Base-by-base conservation (phyloP, 1,140 invertebrate genomes). In the Ceratosolen solmsi region DNA sequence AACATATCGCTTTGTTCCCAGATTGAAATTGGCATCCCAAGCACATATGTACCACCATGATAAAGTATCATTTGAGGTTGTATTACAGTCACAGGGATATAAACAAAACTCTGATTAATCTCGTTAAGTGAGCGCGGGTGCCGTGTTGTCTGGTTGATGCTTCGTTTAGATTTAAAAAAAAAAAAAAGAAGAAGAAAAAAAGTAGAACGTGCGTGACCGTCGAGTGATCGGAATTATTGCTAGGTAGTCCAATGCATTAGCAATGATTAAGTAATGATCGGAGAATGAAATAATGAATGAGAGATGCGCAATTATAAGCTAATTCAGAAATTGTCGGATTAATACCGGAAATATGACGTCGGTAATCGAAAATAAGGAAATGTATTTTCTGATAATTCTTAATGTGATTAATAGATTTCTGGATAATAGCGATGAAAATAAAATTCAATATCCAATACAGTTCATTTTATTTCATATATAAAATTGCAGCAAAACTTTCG, bases 61-160 rank as follows among this genome's bases (percentile, higher is more conserved):
- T n/a, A 46, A 46, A 13, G 5, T 15, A 27, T 25, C 56, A 13
- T 8, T 60, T 2, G 2, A 9, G n/a, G 13, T 11, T 60, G 25
- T 15, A 60, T 30, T 4, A 11, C 56, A 9, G 56, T 9, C 41
- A 46, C 41, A 5, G 41, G 41, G 41, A 46, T 15, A 54, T 22
- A 54, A 54, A 54, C 11, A 54, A 54, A 22, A 22, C 58, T 27
- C 33, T 65, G 38, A 63, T 70, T 78, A 78, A 68, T 68, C 76
- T 30, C 15, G 49, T 46, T 49, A 72, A 30, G 70, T 72, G 41
- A 15, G 46, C 11, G n/a, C 30, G 76, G 30, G 30, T 11, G 63
- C 60, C 30, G 20, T 17, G 25, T 30, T 65, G 15, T 36, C 25
- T 68, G 36, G 33, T 46, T 54, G 65, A 78, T 78, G 60, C 27